Conservation (phyloP, 2,888 invertebrate genomes). For the Melanostoma mellinum region DNA sequence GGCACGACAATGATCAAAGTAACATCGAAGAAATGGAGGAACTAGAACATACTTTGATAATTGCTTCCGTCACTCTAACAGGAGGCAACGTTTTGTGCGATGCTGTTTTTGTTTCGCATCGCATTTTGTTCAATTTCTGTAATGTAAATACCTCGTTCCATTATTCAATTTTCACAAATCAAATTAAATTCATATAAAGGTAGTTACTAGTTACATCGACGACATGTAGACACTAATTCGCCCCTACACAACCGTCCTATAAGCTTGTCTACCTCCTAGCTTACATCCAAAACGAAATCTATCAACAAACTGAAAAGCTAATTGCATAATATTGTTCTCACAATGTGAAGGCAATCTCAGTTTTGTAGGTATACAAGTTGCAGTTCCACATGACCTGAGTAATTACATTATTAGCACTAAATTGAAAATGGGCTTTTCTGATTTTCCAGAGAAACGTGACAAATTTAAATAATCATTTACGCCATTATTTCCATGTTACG, state of each 20-base stretch:
- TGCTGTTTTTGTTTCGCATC: neutral
- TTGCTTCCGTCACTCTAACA: too few relatives aligned
- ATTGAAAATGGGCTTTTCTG: conserved; percentile 26
- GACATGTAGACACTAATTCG: too few relatives aligned
- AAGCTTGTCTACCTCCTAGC: neutral
- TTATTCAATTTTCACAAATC: conserved; percentile 48
- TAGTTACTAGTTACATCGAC: neutral
- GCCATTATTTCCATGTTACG: conserved; percentile 5
- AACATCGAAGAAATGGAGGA: too few relatives aligned
- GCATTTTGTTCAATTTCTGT: conserved; percentile 23
- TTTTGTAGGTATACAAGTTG: too few relatives aligned
- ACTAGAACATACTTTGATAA: too few relatives aligned
- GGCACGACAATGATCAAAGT: too few relatives aligned
- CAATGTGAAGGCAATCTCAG: too few relatives aligned
- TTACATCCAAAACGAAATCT: too few relatives aligned
- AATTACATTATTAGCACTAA: neutral
- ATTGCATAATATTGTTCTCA: too few relatives aligned
- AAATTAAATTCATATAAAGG: conserved; percentile 52
- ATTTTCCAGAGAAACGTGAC: conserved; percentile 40
- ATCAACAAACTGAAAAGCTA: too few relatives aligned
- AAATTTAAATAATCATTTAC: conserved; percentile 45
- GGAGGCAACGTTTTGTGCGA: too few relatives aligned
- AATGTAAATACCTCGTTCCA: conserved; percentile 43
- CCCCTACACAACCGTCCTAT: neutral
- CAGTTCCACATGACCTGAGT: too few relatives aligned